phyloP scores from a whole-genome alignment of 2,113 vertebrate genomes.

The Cyanoliseus patagonus region DNA sequence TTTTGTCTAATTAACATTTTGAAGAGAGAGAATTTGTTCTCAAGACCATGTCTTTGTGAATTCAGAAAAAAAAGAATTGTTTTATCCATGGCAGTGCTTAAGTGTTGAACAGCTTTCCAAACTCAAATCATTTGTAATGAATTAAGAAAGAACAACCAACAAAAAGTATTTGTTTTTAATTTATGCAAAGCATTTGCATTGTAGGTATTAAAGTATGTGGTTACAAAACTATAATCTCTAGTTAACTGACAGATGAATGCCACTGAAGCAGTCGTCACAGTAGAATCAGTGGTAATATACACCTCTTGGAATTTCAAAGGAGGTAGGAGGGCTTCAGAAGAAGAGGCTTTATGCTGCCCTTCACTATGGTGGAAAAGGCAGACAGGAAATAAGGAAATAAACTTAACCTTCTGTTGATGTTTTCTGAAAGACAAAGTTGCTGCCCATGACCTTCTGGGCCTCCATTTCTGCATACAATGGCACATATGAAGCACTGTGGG shows the following conservation, averaged over 20 bases:
- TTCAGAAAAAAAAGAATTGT: neutral
- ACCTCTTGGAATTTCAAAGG: neutral
- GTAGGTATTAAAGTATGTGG: neutral
- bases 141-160: neutral
- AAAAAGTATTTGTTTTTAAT: neutral
- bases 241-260: neutral
- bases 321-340: neutral
- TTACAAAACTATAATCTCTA: neutral
- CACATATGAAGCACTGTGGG: fast-evolving
- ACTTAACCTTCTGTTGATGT: neutral
- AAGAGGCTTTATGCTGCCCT: fast-evolving
- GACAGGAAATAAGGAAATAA: neutral
- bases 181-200: neutral
- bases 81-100: neutral
- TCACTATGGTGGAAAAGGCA: neutral
- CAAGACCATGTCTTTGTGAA: neutral
- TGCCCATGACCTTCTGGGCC: neutral
- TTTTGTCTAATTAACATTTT: constrained; percentile 2
- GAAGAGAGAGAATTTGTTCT: neutral
- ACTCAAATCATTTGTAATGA: neutral
- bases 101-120: neutral
- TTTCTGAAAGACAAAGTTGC: neutral
- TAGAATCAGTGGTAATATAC: neutral
- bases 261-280: neutral
- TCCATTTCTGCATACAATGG: neutral